Evolutionary conservation across 2,797 vertebrate genomes (phyloP).

Genomic region (Anomalospiza imberbis): DNA sequence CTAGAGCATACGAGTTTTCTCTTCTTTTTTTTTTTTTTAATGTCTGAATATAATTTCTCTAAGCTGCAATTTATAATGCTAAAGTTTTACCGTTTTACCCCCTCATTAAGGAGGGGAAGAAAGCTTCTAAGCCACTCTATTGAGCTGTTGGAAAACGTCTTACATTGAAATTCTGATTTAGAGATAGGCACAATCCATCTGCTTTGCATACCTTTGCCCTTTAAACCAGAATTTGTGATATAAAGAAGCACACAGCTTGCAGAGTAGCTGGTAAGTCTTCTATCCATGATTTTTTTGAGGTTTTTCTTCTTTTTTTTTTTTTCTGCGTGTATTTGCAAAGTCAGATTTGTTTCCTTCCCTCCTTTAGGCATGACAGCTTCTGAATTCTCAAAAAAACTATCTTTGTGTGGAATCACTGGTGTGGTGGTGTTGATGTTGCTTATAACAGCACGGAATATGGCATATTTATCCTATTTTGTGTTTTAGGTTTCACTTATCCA

Average conservation of each 20-base stretch:
- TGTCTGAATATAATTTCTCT: slow-evolving; percentile 38
- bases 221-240: slow-evolving; percentile 4
- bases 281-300: neutral
- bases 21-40: neutral
- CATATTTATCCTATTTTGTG: neutral
- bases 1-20: neutral
- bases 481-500: neutral
- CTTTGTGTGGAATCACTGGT: neutral
- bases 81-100: neutral
- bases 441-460: neutral
- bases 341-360: neutral
- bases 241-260: neutral
- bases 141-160: neutral
- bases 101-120: slow-evolving; percentile 1
- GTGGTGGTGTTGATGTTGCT: neutral
- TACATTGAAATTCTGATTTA: slow-evolving; percentile 26
- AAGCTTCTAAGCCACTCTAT: neutral
- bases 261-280: neutral
- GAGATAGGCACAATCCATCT: slow-evolving; percentile 3
- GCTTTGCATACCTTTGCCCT: slow-evolving; percentile 49
- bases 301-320: no score
- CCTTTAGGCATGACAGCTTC: neutral
- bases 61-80: slow-evolving; percentile 43
- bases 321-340: neutral
- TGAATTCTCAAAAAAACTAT: neutral